A percentile compares a stretch with the other conserved stretches of the same genome.
These are phyloP conservation scores for Danio albolineatus DNA, from an alignment of 2,797 vertebrate genomes.

Conservation along the genomic window DNA sequence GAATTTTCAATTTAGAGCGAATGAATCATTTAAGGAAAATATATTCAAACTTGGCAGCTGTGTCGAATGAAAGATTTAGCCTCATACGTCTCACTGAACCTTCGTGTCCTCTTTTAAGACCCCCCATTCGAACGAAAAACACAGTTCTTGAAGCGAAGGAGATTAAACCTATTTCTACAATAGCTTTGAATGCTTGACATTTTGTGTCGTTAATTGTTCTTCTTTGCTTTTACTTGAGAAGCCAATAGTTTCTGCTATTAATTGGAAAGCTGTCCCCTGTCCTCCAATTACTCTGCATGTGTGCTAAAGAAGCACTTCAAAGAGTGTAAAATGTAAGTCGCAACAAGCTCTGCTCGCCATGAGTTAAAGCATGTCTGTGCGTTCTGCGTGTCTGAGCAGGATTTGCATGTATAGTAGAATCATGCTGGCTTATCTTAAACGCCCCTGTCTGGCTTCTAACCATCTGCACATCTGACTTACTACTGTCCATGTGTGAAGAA, in stretches of 20 bases:
- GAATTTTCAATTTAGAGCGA: background rate
- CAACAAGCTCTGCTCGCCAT: conserved; percentile 36
- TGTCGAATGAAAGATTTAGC: background rate
- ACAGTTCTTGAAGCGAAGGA: conserved; percentile 3
- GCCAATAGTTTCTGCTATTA: conserved; percentile 12
- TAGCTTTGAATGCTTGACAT: background rate
- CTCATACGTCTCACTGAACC: background rate
- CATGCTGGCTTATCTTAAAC: conserved; percentile 58
- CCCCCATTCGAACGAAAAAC: conserved; percentile 8
- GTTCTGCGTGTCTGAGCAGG: conserved; percentile 61
- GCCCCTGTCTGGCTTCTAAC: conserved; percentile 54
- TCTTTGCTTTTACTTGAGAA: conserved; percentile 8
- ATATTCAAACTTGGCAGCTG: background rate
- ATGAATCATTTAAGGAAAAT: background rate
- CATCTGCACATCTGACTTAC: conserved; percentile 63
- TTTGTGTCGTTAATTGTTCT: conserved; percentile 14
- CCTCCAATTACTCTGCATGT: conserved; percentile 34
- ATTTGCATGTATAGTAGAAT: conserved; percentile 64
- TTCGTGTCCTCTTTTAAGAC: background rate
- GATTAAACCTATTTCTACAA: background rate
- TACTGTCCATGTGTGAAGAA: conserved; percentile 54
- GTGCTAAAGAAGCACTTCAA: conserved; percentile 26
- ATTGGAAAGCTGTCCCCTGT: conserved; percentile 28
- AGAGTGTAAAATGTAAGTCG: conserved; percentile 8
- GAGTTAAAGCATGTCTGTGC: conserved; percentile 60